These are phyloP conservation scores for Sebastes matsubarae DNA, from an alignment of 2,797 vertebrate species.

Conservation along the genomic window DNA sequence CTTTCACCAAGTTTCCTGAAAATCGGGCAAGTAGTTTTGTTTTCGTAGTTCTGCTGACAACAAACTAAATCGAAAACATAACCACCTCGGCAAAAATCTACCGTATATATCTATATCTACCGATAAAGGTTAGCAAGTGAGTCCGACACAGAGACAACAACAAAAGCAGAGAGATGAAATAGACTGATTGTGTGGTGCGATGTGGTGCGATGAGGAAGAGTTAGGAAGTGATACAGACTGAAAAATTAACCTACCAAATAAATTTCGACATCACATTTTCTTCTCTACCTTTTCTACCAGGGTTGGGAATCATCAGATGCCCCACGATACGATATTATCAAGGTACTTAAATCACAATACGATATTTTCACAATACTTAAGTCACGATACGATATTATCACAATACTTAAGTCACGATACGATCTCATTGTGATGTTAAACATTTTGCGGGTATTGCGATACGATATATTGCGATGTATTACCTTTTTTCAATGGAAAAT, in stretches of 20 bases:
- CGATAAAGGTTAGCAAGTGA: not conserved
- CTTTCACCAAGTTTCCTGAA: not conserved
- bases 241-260: too few relatives aligned
- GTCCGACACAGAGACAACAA: not conserved
- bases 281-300: not conserved
- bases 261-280: not conserved
- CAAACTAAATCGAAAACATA: not conserved
- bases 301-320: too few relatives aligned
- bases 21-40: not conserved
- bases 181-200: not conserved
- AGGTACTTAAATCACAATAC: too few relatives aligned
- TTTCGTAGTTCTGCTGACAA: not conserved
- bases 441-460: too few relatives aligned
- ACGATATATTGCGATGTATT: too few relatives aligned
- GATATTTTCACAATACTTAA: too few relatives aligned
- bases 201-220: not conserved
- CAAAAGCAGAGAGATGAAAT: slow-evolving; percentile 5
- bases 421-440: too few relatives aligned
- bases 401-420: too few relatives aligned
- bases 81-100: not conserved
- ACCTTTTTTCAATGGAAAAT: too few relatives aligned
- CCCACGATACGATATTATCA: too few relatives aligned
- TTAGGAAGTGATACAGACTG: not conserved
- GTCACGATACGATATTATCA: too few relatives aligned
- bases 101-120: too few relatives aligned